Evolutionary conservation across 2,797 vertebrate genomes (phyloP).

Genomic region (Hylomyscus alleni): DNA sequence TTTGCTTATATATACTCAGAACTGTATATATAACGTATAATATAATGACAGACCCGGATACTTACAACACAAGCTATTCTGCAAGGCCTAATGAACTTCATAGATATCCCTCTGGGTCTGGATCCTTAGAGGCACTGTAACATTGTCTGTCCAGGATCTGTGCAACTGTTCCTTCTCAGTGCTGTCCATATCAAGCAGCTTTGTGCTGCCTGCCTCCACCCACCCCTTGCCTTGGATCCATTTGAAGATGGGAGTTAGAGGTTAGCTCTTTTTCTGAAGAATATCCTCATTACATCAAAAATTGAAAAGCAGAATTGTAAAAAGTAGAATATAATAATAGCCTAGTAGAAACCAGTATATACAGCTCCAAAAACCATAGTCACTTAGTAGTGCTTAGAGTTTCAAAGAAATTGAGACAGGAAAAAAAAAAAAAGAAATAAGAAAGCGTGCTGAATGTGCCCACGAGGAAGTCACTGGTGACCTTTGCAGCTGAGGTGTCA

Average conservation of each 20-base stretch:
- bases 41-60: not conserved
- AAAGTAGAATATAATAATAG: not conserved
- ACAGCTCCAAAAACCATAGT: not conserved
- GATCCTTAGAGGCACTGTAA: not conserved
- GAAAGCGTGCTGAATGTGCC: not conserved
- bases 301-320: not conserved
- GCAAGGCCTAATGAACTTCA: not conserved
- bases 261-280: not conserved
- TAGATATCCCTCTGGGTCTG: not conserved
- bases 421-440: not conserved
- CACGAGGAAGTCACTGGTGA: not conserved
- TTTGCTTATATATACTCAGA: not conserved
- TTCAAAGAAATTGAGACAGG: conserved; percentile 2
- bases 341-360: not conserved
- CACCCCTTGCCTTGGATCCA: not conserved
- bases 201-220: not conserved
- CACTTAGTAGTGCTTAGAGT: not conserved
- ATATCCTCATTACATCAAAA: not conserved
- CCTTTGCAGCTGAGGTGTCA: not conserved
- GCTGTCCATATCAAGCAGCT: not conserved
- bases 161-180: not conserved
- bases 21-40: not conserved
- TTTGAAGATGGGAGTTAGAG: not conserved
- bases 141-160: not conserved
- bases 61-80: not conserved